These are phyloP conservation scores for Gortyna flavago DNA, from an alignment of 2,888 invertebrate species.

Conservation along the genomic window DNA sequence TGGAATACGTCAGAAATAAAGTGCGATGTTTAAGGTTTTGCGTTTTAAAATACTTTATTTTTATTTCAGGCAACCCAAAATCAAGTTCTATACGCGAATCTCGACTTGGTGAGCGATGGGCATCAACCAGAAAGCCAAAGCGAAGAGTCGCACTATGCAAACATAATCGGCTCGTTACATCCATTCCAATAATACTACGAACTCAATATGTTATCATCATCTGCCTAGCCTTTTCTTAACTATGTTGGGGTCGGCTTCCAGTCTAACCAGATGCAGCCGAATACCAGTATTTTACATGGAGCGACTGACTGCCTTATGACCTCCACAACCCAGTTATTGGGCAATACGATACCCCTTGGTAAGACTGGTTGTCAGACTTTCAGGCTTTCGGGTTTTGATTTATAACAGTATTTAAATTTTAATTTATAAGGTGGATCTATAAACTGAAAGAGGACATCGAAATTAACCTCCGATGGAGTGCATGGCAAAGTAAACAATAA, in stretches of 20 bases:
- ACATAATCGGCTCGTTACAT: constrained; percentile 7
- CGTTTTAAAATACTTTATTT: neutral
- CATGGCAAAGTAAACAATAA: neutral
- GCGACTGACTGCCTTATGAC: too few species aligned
- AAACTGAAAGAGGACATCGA: neutral
- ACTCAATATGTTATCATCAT: neutral
- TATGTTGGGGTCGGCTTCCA: too few species aligned
- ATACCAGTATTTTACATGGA: too few species aligned
- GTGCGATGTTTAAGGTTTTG: too few species aligned
- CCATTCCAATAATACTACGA: neutral
- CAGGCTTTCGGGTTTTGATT: neutral
- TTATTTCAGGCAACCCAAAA: constrained; percentile 15
- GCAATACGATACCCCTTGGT: too few species aligned
- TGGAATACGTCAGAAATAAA: too few species aligned
- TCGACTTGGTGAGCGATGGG: neutral
- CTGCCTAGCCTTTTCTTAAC: too few species aligned
- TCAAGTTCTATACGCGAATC: constrained; percentile 20
- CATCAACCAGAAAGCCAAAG: neutral
- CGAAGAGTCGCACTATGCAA: constrained; percentile 23
- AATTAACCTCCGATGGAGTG: neutral
- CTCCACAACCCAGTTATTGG: too few species aligned
- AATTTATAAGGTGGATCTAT: neutral
- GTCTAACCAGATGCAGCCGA: too few species aligned
- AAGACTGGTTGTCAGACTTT: too few species aligned
- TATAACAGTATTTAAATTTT: neutral